Conservation (phyloP, 1,140 invertebrate species). For the Philopotamus ludificatus region DNA sequence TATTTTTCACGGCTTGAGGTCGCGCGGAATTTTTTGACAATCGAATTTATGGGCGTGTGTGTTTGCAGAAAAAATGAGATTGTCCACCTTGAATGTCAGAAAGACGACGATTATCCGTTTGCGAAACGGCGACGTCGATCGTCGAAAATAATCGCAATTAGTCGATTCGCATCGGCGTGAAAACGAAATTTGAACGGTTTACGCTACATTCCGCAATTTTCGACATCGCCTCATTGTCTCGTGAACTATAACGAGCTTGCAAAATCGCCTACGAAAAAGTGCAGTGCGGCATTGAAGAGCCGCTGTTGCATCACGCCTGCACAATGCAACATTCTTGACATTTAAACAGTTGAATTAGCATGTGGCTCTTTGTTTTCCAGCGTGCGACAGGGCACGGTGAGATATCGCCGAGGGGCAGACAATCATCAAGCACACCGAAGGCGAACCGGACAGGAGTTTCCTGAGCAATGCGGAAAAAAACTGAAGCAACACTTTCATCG, state of each 20-base stretch:
- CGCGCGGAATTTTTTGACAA: too few species aligned
- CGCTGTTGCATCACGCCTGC: conserved; percentile 12
- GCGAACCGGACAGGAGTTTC: conserved; percentile 8
- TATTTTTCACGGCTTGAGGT: too few species aligned
- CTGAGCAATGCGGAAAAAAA: conserved; percentile 18
- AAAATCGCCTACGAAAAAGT: background rate
- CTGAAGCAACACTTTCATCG: conserved; percentile 4
- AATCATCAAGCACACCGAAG: background rate
- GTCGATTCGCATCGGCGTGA: background rate
- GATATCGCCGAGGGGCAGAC: too few species aligned
- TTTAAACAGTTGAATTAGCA: conserved; percentile 8
- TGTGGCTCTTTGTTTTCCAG: background rate
- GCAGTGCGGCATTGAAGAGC: background rate
- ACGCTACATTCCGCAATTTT: too few species aligned
- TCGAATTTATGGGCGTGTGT: too few species aligned
- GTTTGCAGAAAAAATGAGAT: background rate
- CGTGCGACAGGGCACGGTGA: background rate
- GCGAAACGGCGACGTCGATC: background rate
- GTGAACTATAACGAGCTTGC: background rate
- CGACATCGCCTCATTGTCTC: background rate
- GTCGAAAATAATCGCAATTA: background rate
- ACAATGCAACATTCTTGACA: conserved; percentile 23
- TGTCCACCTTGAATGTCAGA: background rate
- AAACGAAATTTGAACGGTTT: too few species aligned
- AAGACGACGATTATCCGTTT: background rate